Base-by-base conservation (phyloP, 2,888 invertebrate genomes). In the Sarcophaga subvicina region DNA sequence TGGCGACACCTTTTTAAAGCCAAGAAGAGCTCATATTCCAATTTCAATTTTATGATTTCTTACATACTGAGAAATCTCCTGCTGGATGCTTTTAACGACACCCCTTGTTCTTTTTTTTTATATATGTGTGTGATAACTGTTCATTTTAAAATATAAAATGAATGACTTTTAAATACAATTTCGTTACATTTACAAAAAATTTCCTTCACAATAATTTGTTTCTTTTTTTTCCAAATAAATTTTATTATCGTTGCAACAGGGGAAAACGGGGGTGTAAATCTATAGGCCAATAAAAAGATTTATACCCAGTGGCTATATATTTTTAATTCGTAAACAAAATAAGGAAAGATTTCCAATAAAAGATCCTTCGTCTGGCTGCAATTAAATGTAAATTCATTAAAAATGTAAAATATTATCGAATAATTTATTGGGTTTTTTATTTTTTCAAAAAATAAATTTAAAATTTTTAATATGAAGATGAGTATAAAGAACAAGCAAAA, bases 91-190 rank as follows among this genome's bases (percentile, higher is more conserved):
- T 8, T 37, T 37, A 10, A 8, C 8, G 37, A 37, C 37, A 10
- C 37, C 37, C 17, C 14, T 14, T 54, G 17, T 54, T 4, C 54
- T 14, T 54, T 54, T 54, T 54, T 54, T 54, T 4, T 17, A 14
- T 54, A 4, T n/a, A n/a, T n/a, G n/a, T 14, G 14, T 14, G 14
- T 17, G 17, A 17, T 17, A 17, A 4, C 5, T 17, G 54, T 12
- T 54, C 1, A 4, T 54, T 14, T 54, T 77, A 78, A 80, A 83
- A 66, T 80, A 83, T 62, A 81, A 81, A 87, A 87, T 84, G 70
- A 87, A 87, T 87, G 87, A 81, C 76, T 87, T 87, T 84, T 82
- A 84, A 87, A 87, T 87, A 84, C 79, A 87, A 84, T 87, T 84
- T 71, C 71, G 25, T 66, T 71, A 80, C 76, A 87, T 86, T 80